Conservation (phyloP, 2,888 invertebrate species). For the Aspidiotus destructor region DNA sequence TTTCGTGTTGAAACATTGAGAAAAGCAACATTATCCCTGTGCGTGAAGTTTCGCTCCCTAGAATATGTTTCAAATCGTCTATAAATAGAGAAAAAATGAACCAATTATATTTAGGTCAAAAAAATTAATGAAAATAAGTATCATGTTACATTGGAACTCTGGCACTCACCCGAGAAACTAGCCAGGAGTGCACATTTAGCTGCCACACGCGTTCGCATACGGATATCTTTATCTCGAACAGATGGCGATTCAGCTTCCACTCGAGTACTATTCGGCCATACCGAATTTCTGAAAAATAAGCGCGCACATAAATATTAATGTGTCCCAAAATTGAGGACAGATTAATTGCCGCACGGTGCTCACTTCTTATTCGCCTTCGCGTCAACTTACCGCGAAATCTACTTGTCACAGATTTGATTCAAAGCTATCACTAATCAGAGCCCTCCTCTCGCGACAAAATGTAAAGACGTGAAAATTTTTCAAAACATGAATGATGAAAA, state of each 20-base stretch:
- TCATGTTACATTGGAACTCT: neutral
- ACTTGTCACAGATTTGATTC: too few relatives aligned
- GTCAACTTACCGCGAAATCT: too few relatives aligned
- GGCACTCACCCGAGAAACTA: conserved; percentile 61
- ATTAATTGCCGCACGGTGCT: too few relatives aligned
- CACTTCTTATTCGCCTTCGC: too few relatives aligned
- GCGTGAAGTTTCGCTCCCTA: conserved; percentile 78
- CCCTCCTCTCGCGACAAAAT: too few relatives aligned
- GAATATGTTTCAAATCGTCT: conserved; percentile 82
- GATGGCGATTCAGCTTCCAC: conserved; percentile 45
- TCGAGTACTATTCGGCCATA: conserved; percentile 52
- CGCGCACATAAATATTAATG: too few relatives aligned
- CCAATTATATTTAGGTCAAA: neutral
- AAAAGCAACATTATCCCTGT: conserved; percentile 73
- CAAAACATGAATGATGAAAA: too few relatives aligned
- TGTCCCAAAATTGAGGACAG: too few relatives aligned
- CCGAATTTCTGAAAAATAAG: conserved; percentile 45
- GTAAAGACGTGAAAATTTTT: too few relatives aligned
- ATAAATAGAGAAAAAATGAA: neutral
- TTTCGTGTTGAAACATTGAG: conserved; percentile 76
- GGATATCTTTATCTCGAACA: conserved; percentile 49
- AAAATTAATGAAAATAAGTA: neutral
- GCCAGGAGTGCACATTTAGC: conserved; percentile 78
- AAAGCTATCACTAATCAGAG: too few relatives aligned
- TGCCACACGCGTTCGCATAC: conserved; percentile 69